These are phyloP conservation scores for Huso huso DNA, from an alignment of 2,797 vertebrate genomes.

Conservation along the genomic window DNA sequence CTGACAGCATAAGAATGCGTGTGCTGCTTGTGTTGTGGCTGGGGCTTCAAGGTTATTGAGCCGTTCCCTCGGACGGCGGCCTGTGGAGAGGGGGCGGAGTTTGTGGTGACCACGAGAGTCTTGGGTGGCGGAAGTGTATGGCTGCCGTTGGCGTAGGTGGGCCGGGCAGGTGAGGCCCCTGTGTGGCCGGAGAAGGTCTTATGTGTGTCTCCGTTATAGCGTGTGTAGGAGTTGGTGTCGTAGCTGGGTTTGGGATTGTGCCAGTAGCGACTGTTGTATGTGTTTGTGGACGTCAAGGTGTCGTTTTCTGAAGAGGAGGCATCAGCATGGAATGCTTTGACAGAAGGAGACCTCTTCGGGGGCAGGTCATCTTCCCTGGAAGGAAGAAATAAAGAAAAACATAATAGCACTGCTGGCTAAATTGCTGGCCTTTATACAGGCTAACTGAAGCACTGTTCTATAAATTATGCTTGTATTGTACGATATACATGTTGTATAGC, in stretches of 20 bases:
- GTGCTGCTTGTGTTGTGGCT: slow-evolving; percentile 35
- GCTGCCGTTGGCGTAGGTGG: slow-evolving; percentile 76
- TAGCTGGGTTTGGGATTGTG: slow-evolving; percentile 80
- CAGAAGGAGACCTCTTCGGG: slow-evolving; percentile 73
- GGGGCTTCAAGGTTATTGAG: slow-evolving; percentile 70
- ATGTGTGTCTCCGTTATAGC: slow-evolving; percentile 76
- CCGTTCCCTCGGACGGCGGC: slow-evolving; percentile 76
- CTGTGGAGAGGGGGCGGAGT: slow-evolving; percentile 65
- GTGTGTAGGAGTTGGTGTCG: slow-evolving; percentile 75
- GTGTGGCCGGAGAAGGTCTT: slow-evolving; percentile 69
- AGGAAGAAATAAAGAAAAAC: slow-evolving; percentile 16
- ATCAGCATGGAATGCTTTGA: slow-evolving; percentile 86
- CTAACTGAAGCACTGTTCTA: too few species aligned
- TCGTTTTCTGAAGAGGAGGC: slow-evolving; percentile 93
- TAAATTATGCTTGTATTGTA: too few species aligned
- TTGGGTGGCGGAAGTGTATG: slow-evolving; percentile 77
- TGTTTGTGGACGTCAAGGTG: slow-evolving; percentile 92
- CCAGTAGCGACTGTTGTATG: slow-evolving; percentile 95
- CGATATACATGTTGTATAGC: too few species aligned
- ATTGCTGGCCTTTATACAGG: too few species aligned
- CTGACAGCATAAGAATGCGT: slow-evolving; percentile 83
- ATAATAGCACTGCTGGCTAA: neutral
- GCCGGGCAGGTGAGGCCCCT: slow-evolving; percentile 32
- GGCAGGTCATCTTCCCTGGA: slow-evolving; percentile 93
- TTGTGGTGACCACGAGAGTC: slow-evolving; percentile 81